Percentiles rank a stretch among this genome's conserved stretches.
Evolutionary conservation across 1,140 invertebrate genomes (phyloP).

Genomic region (Polypedilum pembai): DNA sequence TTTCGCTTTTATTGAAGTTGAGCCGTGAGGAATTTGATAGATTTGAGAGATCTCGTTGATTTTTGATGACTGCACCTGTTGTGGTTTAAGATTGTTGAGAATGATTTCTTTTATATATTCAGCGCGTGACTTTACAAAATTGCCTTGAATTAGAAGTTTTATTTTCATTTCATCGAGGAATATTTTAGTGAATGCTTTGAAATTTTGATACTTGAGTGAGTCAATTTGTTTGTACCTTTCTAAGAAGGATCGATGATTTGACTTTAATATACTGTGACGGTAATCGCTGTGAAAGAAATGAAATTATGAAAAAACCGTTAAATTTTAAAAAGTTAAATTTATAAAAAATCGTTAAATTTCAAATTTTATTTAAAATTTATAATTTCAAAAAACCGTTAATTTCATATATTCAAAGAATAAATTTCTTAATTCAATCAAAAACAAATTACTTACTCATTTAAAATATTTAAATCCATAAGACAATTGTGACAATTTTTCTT

Average conservation of each 20-base stretch:
- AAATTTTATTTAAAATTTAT: too few species aligned
- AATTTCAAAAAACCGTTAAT: too few species aligned
- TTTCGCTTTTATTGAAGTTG: not conserved
- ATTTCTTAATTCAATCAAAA: too few species aligned
- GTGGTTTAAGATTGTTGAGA: not conserved
- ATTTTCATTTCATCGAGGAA: not conserved
- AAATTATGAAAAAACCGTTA: not conserved
- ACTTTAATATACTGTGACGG: not conserved
- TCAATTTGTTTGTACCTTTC: not conserved
- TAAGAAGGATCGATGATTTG: constrained; percentile 15
- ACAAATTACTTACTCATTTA: constrained; percentile 25
- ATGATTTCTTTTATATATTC: not conserved
- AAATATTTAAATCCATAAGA: not conserved
- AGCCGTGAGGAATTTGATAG: not conserved
- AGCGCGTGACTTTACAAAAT: not conserved
- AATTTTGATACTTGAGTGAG: not conserved
- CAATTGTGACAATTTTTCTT: constrained; percentile 24
- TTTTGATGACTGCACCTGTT: not conserved
- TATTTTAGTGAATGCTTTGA: not conserved
- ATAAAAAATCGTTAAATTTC: too few species aligned
- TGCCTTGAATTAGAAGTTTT: constrained; percentile 13
- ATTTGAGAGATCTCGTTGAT: not conserved
- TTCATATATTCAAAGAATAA: too few species aligned
- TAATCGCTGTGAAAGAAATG: not conserved
- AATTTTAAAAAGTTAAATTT: too few species aligned